These are phyloP conservation scores for Drosophila paranaensis DNA, from an alignment of 2,888 invertebrate species.

Conservation along the genomic window DNA sequence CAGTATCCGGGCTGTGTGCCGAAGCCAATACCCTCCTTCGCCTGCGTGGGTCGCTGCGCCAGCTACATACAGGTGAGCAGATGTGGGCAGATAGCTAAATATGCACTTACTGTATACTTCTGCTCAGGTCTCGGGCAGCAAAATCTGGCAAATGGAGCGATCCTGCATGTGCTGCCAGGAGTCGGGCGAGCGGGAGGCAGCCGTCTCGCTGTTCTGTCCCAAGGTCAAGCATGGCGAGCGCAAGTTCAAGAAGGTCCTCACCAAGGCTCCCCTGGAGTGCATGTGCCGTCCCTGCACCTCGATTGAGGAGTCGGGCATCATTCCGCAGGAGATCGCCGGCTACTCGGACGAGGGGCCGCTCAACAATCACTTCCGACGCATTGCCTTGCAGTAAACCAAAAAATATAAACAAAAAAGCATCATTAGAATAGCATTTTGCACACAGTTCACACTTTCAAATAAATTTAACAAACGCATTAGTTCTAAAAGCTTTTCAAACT, in stretches of 20 bases:
- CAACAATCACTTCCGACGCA: slow-evolving; percentile 91
- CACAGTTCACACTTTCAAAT: slow-evolving; percentile 52
- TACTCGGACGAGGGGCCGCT: slow-evolving; percentile 93
- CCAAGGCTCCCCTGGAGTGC: slow-evolving; percentile 96
- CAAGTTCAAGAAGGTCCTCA: slow-evolving; percentile 94
- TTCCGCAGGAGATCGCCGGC: slow-evolving; percentile 95
- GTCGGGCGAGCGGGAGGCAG: slow-evolving; percentile 95
- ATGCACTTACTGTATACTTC: background rate
- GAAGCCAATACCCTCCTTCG: slow-evolving; percentile 96
- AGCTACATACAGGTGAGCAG: slow-evolving; percentile 93
- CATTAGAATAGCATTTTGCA: slow-evolving; percentile 24
- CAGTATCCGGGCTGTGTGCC: slow-evolving; percentile 96
- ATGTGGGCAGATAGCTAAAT: background rate
- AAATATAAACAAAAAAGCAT: slow-evolving; percentile 55
- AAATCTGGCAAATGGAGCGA: slow-evolving; percentile 98
- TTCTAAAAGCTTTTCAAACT: slow-evolving; percentile 5
- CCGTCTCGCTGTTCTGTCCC: slow-evolving; percentile 94
- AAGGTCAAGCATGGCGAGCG: slow-evolving; percentile 94
- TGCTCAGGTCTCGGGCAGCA: slow-evolving; percentile 94
- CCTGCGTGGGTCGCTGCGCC: slow-evolving; percentile 95
- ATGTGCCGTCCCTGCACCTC: slow-evolving; percentile 97
- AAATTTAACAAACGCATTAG: slow-evolving; percentile 48
- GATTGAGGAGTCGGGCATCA: slow-evolving; percentile 93
- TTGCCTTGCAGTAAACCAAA: slow-evolving; percentile 86
- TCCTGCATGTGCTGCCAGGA: slow-evolving; percentile 98